Evolutionary conservation across 2,113 vertebrate species (phyloP), one percentile per base, ranked within the genome.

Genomic region (Actenoides lindsayi): DNA sequence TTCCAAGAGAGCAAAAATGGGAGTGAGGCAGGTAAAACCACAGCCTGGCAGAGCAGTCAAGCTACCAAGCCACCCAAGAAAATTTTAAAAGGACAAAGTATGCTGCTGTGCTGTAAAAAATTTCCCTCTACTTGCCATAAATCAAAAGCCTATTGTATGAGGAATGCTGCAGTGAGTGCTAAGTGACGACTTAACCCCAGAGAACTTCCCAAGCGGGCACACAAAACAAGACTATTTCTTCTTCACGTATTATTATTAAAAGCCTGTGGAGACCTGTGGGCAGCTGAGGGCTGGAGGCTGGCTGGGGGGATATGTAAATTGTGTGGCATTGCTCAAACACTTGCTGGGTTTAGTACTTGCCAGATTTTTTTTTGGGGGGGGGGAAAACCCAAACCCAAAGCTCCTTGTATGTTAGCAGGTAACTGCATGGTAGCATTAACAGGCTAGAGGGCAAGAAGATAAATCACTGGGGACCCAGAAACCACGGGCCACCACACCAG

Each of bases 101-200:
- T 25, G 39, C 10, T 73, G 18, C 30, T n/a, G n/a, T n/a, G 5
- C n/a, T 46, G 6, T 19, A 31, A 50, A 35, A 50, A 35, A 56
- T 0, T 3, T 7, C 13, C 35, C 81, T 59, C 28, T 31, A 57
- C 31, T 48, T 50, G 18, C 33, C 37, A 25, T 48, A 37, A 80
- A 79, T 31, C 14, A 46, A 48, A 65, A 65, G 13, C 1, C 0
- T 10, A 6, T 7, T 28, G 20, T 24, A 17, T 3, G 37, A 46
- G 39, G 87, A 90, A 20, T 1, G 1, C 44, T 78, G 79, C 70
- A 67, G 27, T 6, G 21, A 82, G 33, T 18, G 69, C 25, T 11
- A 25, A 77, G 78, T 4, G 56, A 31, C 16, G 53, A 39, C 73
- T 53, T 20, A 64, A 44, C 64, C 44, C 44, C 6, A 16, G 25